Conservation (phyloP, 2,888 invertebrate genomes). For the Crossocerus cetratus region DNA sequence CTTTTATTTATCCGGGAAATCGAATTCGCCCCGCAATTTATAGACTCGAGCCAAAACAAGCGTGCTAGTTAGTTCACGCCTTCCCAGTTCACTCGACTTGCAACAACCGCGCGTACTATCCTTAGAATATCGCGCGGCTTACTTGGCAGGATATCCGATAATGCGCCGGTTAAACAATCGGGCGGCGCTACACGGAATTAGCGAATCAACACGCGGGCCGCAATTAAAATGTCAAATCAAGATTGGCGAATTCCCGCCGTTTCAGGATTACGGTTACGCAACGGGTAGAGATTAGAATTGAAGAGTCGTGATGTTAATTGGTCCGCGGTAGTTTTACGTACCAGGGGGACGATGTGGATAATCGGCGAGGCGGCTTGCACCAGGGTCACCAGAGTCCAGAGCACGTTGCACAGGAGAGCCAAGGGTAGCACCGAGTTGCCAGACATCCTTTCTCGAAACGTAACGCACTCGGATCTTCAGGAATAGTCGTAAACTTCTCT, state of each 20-base stretch:
- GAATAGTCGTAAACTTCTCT: constrained; percentile 1
- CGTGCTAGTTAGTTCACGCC: too few relatives aligned
- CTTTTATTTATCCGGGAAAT: constrained; percentile 1
- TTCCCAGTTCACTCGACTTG: too few relatives aligned
- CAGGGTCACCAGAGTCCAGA: constrained; percentile 10
- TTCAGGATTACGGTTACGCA: neutral
- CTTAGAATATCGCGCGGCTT: too few relatives aligned
- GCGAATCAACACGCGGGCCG: neutral
- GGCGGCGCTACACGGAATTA: too few relatives aligned
- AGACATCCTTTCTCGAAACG: constrained; percentile 21
- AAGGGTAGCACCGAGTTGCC: neutral
- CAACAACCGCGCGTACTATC: too few relatives aligned
- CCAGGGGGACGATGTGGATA: constrained; percentile 36
- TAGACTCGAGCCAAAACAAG: neutral
- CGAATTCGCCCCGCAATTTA: constrained; percentile 3
- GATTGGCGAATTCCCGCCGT: neutral
- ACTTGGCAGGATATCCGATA: too few relatives aligned
- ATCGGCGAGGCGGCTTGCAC: neutral
- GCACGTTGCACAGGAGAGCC: constrained; percentile 12
- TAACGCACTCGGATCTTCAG: neutral
- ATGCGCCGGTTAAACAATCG: too few relatives aligned
- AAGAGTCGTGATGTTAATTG: too few relatives aligned
- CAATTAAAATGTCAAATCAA: neutral
- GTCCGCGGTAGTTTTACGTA: constrained; percentile 15
- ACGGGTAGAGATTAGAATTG: neutral